Conservation (phyloP, 2,888 invertebrate genomes). For the Aporophyla nigra region DNA sequence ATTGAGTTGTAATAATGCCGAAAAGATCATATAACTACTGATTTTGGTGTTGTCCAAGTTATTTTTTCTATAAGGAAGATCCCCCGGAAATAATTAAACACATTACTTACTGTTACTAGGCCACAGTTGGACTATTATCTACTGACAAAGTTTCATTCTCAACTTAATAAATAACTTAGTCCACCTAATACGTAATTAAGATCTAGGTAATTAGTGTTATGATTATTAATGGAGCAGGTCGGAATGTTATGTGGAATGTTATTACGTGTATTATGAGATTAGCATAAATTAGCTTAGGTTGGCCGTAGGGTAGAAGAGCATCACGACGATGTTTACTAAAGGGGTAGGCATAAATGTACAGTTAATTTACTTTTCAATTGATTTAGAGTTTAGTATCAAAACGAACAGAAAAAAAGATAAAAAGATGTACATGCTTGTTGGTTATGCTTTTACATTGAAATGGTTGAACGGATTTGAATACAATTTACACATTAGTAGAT, state of each 20-base stretch:
- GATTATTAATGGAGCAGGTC: slow-evolving; percentile 38
- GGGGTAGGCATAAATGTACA: neutral
- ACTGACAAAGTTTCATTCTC: slow-evolving; percentile 33
- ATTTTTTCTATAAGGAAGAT: neutral
- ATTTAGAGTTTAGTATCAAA: too few relatives aligned
- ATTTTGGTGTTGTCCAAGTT: too few relatives aligned
- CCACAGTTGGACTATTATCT: slow-evolving; percentile 28
- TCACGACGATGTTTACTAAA: neutral
- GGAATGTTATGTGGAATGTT: slow-evolving; percentile 1
- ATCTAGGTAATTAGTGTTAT: slow-evolving; percentile 34
- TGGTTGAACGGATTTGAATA: too few relatives aligned
- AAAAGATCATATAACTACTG: too few relatives aligned
- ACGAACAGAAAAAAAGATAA: too few relatives aligned
- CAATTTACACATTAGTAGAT: too few relatives aligned
- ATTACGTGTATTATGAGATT: slow-evolving; percentile 21
- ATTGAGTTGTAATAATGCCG: too few relatives aligned
- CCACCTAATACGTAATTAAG: slow-evolving; percentile 26
- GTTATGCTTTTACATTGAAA: too few relatives aligned
- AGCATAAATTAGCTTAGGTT: slow-evolving; percentile 23
- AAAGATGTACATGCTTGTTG: too few relatives aligned
- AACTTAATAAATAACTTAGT: slow-evolving; percentile 51
- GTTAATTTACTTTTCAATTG: neutral
- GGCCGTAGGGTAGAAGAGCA: neutral
- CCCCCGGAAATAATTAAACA: neutral
- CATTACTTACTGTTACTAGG: slow-evolving; percentile 12